Base-by-base conservation (phyloP, 1,140 invertebrate species). In the Apocrypta bakeri region DNA sequence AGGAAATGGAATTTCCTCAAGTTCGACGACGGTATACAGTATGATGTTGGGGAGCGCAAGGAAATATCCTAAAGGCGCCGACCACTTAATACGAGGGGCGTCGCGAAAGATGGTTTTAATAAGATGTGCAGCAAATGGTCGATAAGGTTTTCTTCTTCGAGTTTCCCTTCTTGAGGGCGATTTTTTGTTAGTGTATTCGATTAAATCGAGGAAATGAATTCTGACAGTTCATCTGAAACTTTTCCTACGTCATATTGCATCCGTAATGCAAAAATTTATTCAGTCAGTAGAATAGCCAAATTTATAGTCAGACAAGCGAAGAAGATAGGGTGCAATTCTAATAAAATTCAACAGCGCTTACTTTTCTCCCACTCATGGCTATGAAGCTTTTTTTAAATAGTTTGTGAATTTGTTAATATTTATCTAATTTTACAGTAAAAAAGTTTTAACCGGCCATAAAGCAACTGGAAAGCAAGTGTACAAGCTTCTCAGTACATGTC, bases 11-110 rank as follows among this genome's bases (percentile, higher is more conserved):
- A 69, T 69, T 69, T 69, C 68, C 31, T 29, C 12, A 25, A 37
- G 31, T 71, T 71, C 68, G 68, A 29, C 68, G 68, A 69, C 14
- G 42, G 48, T 56, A 56, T 56, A 42, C 17, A 37, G 33, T 4
- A 9, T 6, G 17, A 21, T 71, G 21, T 33, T n/a, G 14, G 21
- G 14, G 21, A 31, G 29, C 9, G 31, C 69, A 40, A 74, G 72
- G 40, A 74, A 74, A 74, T 74, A 74, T 74, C 37, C 69, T 37
- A 37, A 12, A 68, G 64, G 64, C 68, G 27, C n/a, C 63, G 63
- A 66, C 27, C 63, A 25, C 48, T 66, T 27, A 66, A 29, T 29
- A 66, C 24, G 63, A 66, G 27, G 63, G 24, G 24, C 12, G 63
- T 27, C 63, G 63, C 63, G 25, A 24, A 25, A 66, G 25, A 66